phyloP scores from a whole-genome alignment of 2,797 vertebrate species.

The Sebastes diploproa region DNA sequence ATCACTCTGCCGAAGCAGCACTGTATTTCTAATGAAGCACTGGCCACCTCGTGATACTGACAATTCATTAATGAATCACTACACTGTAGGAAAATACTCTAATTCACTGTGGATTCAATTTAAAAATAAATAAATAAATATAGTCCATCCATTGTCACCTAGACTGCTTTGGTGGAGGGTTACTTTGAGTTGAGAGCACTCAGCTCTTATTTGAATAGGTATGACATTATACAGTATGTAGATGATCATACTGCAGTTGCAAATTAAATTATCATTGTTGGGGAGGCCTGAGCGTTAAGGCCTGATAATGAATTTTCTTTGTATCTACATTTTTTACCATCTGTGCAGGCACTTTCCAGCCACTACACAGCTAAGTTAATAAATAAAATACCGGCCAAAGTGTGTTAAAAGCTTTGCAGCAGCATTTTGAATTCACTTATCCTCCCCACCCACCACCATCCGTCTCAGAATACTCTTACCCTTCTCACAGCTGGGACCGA shows the following conservation, averaged over 20 bases:
- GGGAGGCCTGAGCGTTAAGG: neutral
- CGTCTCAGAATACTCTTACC: conserved; percentile 78
- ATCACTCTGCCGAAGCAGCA: conserved; percentile 40
- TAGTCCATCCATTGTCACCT: neutral
- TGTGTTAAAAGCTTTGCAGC: conserved; percentile 67
- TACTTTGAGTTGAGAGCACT: neutral
- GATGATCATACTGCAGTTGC: conserved; percentile 2
- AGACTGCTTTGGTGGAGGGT: neutral
- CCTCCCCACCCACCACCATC: neutral
- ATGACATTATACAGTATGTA: conserved; percentile 22
- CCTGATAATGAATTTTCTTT: conserved; percentile 35
- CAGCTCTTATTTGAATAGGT: conserved; percentile 35
- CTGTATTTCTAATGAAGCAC: conserved; percentile 57
- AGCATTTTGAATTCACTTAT: conserved; percentile 43
- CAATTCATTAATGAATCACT: conserved; percentile 59
- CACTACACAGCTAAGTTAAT: conserved; percentile 40
- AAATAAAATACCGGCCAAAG: conserved; percentile 66
- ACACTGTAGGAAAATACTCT: conserved; percentile 31
- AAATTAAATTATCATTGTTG: conserved; percentile 43
- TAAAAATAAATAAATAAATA: neutral
- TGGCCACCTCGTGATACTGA: conserved; percentile 28
- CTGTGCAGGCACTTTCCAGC: conserved; percentile 37
- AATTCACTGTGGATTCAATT: conserved; percentile 32
- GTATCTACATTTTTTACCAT: conserved; percentile 21
- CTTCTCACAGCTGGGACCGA: conserved; percentile 89